Evolutionary conservation across 2,113 vertebrate species (phyloP).

Genomic region (Poecile atricapillus): DNA sequence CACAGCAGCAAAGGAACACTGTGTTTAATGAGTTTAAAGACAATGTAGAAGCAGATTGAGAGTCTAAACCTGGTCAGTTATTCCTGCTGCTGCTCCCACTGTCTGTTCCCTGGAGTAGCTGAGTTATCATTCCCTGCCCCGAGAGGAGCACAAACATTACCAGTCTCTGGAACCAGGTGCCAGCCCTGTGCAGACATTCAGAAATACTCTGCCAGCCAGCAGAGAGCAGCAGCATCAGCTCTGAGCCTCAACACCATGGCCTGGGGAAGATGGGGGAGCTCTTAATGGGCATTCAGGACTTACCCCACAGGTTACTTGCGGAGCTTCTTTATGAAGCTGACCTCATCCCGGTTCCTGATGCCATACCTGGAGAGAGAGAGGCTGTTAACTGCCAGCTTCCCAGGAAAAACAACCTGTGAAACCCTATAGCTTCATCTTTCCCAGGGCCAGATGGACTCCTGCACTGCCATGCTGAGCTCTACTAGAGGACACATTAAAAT

Average conservation of each 20-base stretch:
- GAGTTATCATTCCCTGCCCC: not conserved
- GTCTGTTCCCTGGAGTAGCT: not conserved
- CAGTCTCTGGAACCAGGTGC: too few relatives aligned
- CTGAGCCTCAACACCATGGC: not conserved
- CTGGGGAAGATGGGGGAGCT: not conserved
- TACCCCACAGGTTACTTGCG: slow-evolving; percentile 67
- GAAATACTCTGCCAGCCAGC: not conserved
- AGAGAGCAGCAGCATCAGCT: not conserved
- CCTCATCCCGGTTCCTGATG: slow-evolving; percentile 93
- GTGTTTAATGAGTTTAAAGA: not conserved
- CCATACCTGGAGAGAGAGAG: slow-evolving; percentile 79
- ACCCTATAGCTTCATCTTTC: not conserved
- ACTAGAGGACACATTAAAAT: not conserved
- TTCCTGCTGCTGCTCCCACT: not conserved
- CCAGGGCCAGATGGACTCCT: not conserved
- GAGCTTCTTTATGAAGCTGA: slow-evolving; percentile 91
- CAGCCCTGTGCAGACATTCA: accelerated
- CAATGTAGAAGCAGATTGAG: not conserved
- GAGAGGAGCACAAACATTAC: not conserved
- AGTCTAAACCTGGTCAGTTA: not conserved
- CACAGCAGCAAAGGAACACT: not conserved
- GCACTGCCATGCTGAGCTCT: accelerated
- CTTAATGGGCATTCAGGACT: not conserved
- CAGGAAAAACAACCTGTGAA: not conserved
- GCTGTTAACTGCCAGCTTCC: not conserved